Percentiles rank a stretch among this genome's conserved stretches.
Conservation (phyloP, 2,113 vertebrate species). For the Spheniscus mendiculus region DNA sequence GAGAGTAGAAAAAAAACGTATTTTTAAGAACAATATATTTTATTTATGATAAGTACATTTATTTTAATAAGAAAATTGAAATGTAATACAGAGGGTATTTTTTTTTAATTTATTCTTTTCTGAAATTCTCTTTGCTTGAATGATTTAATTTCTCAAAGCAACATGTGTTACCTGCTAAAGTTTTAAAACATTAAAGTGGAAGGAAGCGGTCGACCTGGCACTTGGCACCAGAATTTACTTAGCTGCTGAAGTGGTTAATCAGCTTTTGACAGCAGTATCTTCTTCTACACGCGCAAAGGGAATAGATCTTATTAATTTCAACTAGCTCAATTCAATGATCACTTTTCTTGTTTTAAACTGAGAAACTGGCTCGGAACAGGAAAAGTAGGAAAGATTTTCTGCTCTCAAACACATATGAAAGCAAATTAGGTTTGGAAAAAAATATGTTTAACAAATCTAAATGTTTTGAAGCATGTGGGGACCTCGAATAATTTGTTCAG, state of each 20-base stretch:
- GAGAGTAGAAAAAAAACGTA: background rate
- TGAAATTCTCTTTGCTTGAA: background rate
- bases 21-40: background rate
- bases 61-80: background rate
- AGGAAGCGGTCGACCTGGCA: background rate
- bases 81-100: background rate
- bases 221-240: background rate
- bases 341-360: background rate
- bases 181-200: background rate
- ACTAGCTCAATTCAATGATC: background rate
- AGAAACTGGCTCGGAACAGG: background rate
- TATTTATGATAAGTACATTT: background rate
- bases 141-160: background rate
- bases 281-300: background rate
- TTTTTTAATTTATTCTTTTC: background rate
- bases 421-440: background rate
- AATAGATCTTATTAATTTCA: background rate
- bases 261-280: background rate
- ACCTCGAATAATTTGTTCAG: background rate
- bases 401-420: background rate
- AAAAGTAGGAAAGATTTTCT: background rate
- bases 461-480: background rate
- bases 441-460: background rate
- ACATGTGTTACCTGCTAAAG: background rate
- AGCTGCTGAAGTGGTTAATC: background rate